Conservation (phyloP, 2,797 vertebrate species). For the Hybognathus amarus region DNA sequence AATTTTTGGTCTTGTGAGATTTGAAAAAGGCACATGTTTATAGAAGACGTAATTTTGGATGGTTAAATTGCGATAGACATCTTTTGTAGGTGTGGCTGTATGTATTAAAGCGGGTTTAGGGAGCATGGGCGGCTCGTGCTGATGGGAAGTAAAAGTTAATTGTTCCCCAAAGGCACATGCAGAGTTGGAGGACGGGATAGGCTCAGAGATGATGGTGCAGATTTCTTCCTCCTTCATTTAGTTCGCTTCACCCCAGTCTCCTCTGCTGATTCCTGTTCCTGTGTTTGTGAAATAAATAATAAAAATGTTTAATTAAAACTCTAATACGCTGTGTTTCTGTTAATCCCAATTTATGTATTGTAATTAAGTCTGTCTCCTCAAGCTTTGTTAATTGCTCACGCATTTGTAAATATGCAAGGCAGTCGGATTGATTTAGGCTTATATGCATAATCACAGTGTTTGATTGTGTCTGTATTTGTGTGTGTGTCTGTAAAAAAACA, state of each 20-base stretch:
- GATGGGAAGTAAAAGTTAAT: slow-evolving; percentile 83
- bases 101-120: slow-evolving; percentile 57
- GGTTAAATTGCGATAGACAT: slow-evolving; percentile 26
- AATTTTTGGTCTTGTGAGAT: slow-evolving; percentile 24
- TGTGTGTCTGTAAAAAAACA: slow-evolving; percentile 16
- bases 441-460: slow-evolving; percentile 50
- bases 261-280: slow-evolving; percentile 46
- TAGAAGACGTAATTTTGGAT: slow-evolving; percentile 44
- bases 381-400: slow-evolving; percentile 66
- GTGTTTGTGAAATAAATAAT: slow-evolving; percentile 67
- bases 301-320: slow-evolving; percentile 69
- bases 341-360: slow-evolving; percentile 70
- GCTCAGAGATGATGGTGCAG: slow-evolving; percentile 73
- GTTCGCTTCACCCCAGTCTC: slow-evolving; percentile 10
- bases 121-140: slow-evolving; percentile 66
- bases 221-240: slow-evolving; percentile 56
- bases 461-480: slow-evolving; percentile 38
- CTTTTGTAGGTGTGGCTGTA: slow-evolving; percentile 60
- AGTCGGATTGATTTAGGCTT: slow-evolving; percentile 50
- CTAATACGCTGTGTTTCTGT: slow-evolving; percentile 67
- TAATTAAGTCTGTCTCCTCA: slow-evolving; percentile 72
- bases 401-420: slow-evolving; percentile 54
- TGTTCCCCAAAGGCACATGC: slow-evolving; percentile 77
- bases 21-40: slow-evolving; percentile 22
- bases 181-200: slow-evolving; percentile 73